A percentile compares a stretch with the other conserved stretches of the same genome.
These are phyloP conservation scores for Ploceus nigricollis DNA, from an alignment of 2,113 vertebrate genomes.

Conservation along the genomic window DNA sequence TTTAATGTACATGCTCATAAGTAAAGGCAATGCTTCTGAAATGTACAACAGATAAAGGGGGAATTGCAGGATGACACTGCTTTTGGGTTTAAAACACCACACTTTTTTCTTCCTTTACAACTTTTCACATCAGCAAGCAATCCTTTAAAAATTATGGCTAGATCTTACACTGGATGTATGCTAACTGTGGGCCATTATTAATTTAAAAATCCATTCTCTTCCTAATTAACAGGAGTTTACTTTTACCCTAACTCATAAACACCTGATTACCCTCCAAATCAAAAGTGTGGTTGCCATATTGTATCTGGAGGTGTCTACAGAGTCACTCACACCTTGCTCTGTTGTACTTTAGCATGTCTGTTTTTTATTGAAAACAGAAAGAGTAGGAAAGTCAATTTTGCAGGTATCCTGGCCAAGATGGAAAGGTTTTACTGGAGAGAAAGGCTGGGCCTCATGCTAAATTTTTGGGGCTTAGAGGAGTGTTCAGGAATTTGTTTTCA, in stretches of 20 bases:
- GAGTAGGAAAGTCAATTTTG: neutral
- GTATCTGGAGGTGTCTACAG: neutral
- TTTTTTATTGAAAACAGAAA: neutral
- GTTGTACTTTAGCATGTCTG: neutral
- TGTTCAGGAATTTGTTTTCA: conserved; percentile 6
- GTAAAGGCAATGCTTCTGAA: neutral
- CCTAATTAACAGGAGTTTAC: neutral
- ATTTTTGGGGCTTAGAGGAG: neutral
- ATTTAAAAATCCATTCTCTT: neutral
- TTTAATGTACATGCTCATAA: neutral
- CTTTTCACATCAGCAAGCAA: neutral
- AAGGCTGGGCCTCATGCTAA: neutral
- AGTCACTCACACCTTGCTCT: neutral
- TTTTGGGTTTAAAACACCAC: neutral
- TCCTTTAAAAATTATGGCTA: neutral
- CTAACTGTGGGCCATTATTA: neutral
- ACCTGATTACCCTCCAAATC: neutral
- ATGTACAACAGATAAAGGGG: neutral
- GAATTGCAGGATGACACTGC: neutral
- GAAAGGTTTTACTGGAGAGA: neutral
- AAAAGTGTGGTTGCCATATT: neutral
- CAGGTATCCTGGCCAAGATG: neutral
- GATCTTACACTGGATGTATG: neutral
- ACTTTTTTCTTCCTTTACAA: neutral
- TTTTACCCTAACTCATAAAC: neutral